Conservation (phyloP, 30 jellyfish, hydroid and myxozoan genomes). For the Pelagia noctiluca region DNA sequence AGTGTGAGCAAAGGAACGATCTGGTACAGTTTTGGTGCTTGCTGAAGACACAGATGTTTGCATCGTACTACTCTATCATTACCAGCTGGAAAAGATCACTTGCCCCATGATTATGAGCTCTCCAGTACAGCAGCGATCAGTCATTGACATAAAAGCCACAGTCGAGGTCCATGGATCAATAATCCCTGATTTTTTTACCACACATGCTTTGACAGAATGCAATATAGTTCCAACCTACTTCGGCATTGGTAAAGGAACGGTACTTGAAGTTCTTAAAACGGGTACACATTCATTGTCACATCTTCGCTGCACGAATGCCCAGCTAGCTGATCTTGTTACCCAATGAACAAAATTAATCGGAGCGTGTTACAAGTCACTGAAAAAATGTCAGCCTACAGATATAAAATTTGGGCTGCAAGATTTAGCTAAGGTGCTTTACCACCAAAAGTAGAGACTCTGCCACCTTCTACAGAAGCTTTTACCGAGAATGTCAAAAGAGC, state of each 20-base stretch:
- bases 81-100: background rate
- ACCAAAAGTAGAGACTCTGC: slow-evolving; percentile 12
- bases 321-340: slow-evolving; percentile 8
- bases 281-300: slow-evolving; percentile 8
- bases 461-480: slow-evolving; percentile 23
- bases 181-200: slow-evolving; percentile 1
- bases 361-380: slow-evolving; percentile 18
- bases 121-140: slow-evolving; percentile 26
- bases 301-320: slow-evolving; percentile 13
- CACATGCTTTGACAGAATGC: slow-evolving; percentile 34
- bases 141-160: slow-evolving; percentile 18
- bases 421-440: slow-evolving; percentile 10
- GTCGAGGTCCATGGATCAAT: slow-evolving; percentile 10
- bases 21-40: slow-evolving; percentile 1
- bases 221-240: slow-evolving; percentile 20
- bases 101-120: slow-evolving; percentile 21
- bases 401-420: slow-evolving; percentile 16
- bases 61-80: slow-evolving; percentile 8
- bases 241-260: slow-evolving; percentile 32
- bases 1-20: slow-evolving; percentile 18
- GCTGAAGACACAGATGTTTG: slow-evolving; percentile 44
- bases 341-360: slow-evolving; percentile 1
- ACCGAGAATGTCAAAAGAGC: slow-evolving; percentile 15
- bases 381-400: slow-evolving; percentile 8
- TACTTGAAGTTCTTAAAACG: slow-evolving; percentile 15